A percentile compares a stretch with the other conserved stretches of the same genome.
Conservation (phyloP, 2,797 vertebrate genomes). For the Thripadectes ignobilis region DNA sequence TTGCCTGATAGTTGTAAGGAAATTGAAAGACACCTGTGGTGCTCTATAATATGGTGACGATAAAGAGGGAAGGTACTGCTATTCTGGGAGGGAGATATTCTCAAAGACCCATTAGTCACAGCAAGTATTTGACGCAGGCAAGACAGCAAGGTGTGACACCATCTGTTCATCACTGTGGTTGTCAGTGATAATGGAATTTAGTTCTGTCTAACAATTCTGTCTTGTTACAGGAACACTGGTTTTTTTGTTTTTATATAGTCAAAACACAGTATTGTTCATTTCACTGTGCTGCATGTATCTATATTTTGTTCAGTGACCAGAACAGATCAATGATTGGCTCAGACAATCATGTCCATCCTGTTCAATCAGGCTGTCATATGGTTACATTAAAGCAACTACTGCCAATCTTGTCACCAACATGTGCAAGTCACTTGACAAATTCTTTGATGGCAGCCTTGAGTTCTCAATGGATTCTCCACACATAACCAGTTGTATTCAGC, state of each 20-base stretch:
- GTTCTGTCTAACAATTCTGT: not conserved
- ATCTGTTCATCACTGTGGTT: not conserved
- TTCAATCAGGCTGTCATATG: not conserved
- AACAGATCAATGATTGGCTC: not conserved
- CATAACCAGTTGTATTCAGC: not conserved
- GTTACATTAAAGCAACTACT: not conserved
- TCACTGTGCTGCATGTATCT: not conserved
- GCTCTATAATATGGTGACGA: rapidly evolving
- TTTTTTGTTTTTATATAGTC: not conserved
- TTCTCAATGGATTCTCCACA: not conserved
- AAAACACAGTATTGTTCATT: not conserved
- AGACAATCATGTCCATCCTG: not conserved
- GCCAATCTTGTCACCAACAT: not conserved
- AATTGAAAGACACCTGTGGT: not conserved
- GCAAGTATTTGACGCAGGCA: not conserved
- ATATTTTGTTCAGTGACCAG: not conserved
- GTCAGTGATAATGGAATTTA: not conserved
- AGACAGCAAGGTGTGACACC: not conserved
- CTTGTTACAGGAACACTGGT: not conserved
- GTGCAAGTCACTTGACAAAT: not conserved
- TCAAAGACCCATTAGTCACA: not conserved
- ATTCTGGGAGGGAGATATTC: not conserved
- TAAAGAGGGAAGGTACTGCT: not conserved
- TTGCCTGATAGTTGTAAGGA: not conserved
- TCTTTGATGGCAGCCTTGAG: not conserved